Conservation (phyloP, 2,113 vertebrate species). For the Lucifuga dentata region DNA sequence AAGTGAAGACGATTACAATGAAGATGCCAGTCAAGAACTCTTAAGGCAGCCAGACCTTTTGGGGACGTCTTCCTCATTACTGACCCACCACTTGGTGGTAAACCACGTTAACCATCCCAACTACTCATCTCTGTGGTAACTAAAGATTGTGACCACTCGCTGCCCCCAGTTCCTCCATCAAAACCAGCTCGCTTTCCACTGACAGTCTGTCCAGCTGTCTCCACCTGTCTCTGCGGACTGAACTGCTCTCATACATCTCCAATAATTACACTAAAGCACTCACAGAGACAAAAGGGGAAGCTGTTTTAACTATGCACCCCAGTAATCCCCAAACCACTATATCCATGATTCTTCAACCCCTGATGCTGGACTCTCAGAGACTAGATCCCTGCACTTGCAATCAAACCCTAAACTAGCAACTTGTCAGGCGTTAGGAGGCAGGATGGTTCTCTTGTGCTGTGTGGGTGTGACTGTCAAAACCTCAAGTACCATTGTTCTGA, state of each 20-base stretch:
- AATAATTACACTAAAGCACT: slow-evolving; percentile 86
- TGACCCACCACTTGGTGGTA: slow-evolving; percentile 45
- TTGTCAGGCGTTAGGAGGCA: slow-evolving; percentile 53
- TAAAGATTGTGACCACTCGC: slow-evolving; percentile 67
- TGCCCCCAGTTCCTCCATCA: slow-evolving; percentile 56
- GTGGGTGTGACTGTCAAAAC: slow-evolving; percentile 64
- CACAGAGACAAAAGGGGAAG: slow-evolving; percentile 71
- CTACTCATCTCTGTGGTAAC: slow-evolving; percentile 61
- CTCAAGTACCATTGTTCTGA: slow-evolving; percentile 70
- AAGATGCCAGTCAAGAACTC: slow-evolving; percentile 96
- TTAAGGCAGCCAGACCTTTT: slow-evolving; percentile 77
- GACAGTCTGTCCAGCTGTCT: slow-evolving; percentile 54
- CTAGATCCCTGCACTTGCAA: slow-evolving; percentile 71
- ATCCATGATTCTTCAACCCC: slow-evolving; percentile 18
- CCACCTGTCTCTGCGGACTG: slow-evolving; percentile 44
- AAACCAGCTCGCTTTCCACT: slow-evolving; percentile 33
- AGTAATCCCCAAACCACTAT: slow-evolving; percentile 25
- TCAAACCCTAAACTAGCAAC: slow-evolving; percentile 69
- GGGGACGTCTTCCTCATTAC: slow-evolving; percentile 60
- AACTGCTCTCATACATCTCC: slow-evolving; percentile 64
- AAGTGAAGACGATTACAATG: slow-evolving; percentile 98
- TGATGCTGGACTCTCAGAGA: slow-evolving; percentile 74
- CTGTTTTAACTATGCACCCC: slow-evolving; percentile 56
- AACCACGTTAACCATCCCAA: slow-evolving; percentile 51
- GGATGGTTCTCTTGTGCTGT: slow-evolving; percentile 64